Base-by-base conservation (phyloP, 1,140 invertebrate species). In the Himalopsyche phryganea region DNA sequence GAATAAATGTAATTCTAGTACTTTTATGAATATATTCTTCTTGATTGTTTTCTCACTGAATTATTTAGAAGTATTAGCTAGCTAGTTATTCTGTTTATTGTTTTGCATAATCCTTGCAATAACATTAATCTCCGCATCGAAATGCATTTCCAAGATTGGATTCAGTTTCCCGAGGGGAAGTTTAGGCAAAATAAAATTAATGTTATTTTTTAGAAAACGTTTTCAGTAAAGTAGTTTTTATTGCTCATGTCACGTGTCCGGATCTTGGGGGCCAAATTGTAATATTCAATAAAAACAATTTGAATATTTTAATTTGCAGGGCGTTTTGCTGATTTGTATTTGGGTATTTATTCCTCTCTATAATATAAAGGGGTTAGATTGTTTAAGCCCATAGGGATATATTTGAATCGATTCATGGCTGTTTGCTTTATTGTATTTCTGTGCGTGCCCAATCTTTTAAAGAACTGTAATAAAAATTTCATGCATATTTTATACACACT, bases 261-360 rank as follows among this genome's bases (percentile, higher is more conserved):
- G 17, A 1, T 9, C 36, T 45, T 48, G 18, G 17, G 45, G 36
- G 35, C 18, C n/a, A 18, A 14, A 33, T 19, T 23, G 45, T 41
- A 48, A 48, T 56, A 48, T 48, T 56, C 53, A 48, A 28, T 44
- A 45, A 28, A 45, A 44, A 51, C 55, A 58, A 58, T 58, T 58
- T 58, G 42, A 58, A 58, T 58, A 58, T 50, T 58, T 58, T 58
- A 58, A 58, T 58, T 58, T 32, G 47, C 55, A 7, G 48, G 55
- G 55, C 47, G 55, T 58, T 46, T 50, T 19, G 44, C 42, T 35
- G 47, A 41, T 38, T 6, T 28, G 23, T 9, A 28, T 9, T 28
- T 28, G 23, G 23, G 4, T 28, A 28, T 28, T 28, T 15, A 40
- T 40, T 40, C 15, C 3, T 40, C 38, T 40, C 15, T 3, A 40